Evolutionary conservation across 23 tunicate genomes (phyloP).

Genomic region (Phallusia fumigata): DNA sequence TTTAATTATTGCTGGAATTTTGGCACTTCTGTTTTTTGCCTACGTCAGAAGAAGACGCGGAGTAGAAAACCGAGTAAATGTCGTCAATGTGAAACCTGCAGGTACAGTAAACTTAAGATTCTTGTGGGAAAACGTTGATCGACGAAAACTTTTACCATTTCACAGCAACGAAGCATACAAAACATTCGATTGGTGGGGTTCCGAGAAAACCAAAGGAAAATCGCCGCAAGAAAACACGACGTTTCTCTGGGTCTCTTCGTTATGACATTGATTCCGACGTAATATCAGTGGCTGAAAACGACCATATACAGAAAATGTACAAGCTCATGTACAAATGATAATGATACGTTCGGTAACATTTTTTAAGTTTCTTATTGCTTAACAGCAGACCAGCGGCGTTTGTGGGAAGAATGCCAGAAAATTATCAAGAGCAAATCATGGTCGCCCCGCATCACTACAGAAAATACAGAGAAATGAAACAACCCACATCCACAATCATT

Average conservation of each 20-base stretch:
- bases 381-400: slow-evolving; percentile 1
- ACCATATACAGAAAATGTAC: not conserved
- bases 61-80: slow-evolving; percentile 4
- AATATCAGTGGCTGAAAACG: not conserved
- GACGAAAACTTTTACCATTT: not conserved
- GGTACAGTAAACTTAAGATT: not conserved
- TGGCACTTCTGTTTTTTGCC: slow-evolving; percentile 28
- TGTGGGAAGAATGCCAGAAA: slow-evolving; percentile 17
- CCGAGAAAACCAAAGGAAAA: not conserved
- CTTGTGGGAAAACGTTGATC: too few species aligned
- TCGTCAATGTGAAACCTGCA: slow-evolving; percentile 67
- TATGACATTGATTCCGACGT: slow-evolving; percentile 11
- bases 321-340: too few species aligned
- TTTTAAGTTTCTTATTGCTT: not conserved
- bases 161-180: not conserved
- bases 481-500: not conserved
- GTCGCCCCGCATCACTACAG: not conserved
- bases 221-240: not conserved
- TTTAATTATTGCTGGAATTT: slow-evolving; percentile 24
- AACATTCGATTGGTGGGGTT: not conserved
- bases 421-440: not conserved
- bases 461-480: not conserved
- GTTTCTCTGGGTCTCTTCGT: not conserved
- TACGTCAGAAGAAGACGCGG: slow-evolving; percentile 39
- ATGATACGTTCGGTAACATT: not conserved